Conservation (phyloP, 2,797 vertebrate genomes). For the Gambusia yucatana region DNA sequence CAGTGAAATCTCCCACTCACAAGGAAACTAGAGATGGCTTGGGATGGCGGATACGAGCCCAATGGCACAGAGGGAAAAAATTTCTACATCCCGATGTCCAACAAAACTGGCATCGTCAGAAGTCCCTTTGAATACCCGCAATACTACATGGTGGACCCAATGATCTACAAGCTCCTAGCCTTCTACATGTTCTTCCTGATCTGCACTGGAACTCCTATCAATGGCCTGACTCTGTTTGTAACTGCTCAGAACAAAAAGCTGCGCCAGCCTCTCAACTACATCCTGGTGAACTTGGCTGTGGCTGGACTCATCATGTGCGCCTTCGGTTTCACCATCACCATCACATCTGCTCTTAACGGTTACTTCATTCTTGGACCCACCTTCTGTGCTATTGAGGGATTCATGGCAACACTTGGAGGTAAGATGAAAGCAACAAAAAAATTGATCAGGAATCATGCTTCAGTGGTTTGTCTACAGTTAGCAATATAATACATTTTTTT, state of each 20-base stretch:
- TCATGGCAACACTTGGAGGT: constrained; percentile 84
- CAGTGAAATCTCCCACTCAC: constrained; percentile 6
- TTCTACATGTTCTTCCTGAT: constrained; percentile 86
- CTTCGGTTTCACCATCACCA: constrained; percentile 85
- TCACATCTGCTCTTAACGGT: constrained; percentile 77
- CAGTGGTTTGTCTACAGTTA: not conserved
- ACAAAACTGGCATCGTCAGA: constrained; percentile 83
- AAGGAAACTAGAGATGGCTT: constrained; percentile 41
- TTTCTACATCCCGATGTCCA: constrained; percentile 86
- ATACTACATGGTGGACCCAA: constrained; percentile 81
- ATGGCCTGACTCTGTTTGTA: constrained; percentile 80
- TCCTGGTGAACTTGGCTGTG: constrained; percentile 85
- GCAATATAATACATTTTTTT: not conserved
- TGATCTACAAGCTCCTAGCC: constrained; percentile 73
- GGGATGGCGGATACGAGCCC: constrained; percentile 59
- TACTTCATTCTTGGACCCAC: constrained; percentile 82
- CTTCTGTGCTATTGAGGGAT: constrained; percentile 79
- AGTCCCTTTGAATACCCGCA: constrained; percentile 83
- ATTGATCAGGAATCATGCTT: not conserved
- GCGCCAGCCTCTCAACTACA: constrained; percentile 84
- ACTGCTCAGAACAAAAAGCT: constrained; percentile 85
- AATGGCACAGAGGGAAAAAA: constrained; percentile 86
- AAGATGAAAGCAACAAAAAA: not conserved
- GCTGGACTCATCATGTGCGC: constrained; percentile 83
- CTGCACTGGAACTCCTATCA: constrained; percentile 82